Evolutionary conservation across 2,113 vertebrate species (phyloP).

Genomic region (Pipra filicauda): DNA sequence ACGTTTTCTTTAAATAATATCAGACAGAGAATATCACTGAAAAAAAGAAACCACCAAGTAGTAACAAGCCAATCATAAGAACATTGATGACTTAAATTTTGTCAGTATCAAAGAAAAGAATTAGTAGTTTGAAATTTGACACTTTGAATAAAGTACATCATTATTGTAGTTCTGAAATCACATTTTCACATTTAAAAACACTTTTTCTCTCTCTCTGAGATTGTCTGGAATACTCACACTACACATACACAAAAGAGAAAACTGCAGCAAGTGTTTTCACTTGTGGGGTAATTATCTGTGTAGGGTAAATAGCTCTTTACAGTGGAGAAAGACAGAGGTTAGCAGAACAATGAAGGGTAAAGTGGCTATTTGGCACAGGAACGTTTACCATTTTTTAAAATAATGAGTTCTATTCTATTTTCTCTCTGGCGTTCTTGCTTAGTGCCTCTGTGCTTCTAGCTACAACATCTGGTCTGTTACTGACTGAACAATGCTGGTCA

Average conservation of each 20-base stretch:
- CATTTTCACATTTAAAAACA: not conserved
- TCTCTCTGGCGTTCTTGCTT: not conserved
- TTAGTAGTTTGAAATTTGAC: not conserved
- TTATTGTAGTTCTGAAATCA: not conserved
- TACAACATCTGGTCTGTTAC: constrained; percentile 16
- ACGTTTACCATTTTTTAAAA: not conserved
- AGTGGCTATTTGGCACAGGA: not conserved
- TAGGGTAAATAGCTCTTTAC: constrained; percentile 1
- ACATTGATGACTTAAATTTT: not conserved
- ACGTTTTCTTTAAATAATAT: not conserved
- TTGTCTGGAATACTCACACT: constrained; percentile 3
- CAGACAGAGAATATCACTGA: not conserved
- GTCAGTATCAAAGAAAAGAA: not conserved
- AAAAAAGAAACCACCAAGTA: not conserved
- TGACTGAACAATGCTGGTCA: not conserved
- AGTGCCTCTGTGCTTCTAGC: not conserved
- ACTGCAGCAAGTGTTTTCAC: constrained; percentile 26
- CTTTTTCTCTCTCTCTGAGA: not conserved
- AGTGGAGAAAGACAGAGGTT: not conserved
- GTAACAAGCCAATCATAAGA: not conserved
- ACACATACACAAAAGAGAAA: not conserved
- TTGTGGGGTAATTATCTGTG: constrained; percentile 14
- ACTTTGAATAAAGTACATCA: not conserved
- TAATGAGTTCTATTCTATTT: constrained; percentile 17
- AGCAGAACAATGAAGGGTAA: not conserved